These are phyloP conservation scores for Corythornis madagascariensis DNA, from an alignment of 2,113 vertebrate species.

Conservation along the genomic window DNA sequence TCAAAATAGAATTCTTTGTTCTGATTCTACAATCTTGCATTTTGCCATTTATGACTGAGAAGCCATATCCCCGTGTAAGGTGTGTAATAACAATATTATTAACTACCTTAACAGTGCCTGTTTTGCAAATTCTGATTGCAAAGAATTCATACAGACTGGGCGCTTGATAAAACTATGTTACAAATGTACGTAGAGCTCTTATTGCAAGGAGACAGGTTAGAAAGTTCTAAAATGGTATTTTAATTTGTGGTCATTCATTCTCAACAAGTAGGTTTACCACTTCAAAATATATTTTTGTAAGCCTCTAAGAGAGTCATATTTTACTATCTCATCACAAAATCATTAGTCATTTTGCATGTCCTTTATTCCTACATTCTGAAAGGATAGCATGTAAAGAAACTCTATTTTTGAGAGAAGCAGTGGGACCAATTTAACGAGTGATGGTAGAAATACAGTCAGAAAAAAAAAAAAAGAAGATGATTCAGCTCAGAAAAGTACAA, in stretches of 20 bases:
- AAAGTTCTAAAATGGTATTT: neutral
- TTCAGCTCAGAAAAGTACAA: neutral
- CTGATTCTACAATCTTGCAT: neutral
- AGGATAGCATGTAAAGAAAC: neutral
- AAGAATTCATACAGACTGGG: neutral
- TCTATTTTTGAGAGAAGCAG: neutral
- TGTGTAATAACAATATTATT: neutral
- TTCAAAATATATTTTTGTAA: neutral
- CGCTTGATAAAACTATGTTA: neutral
- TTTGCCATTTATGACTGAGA: neutral
- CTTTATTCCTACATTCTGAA: neutral
- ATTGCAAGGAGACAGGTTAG: neutral
- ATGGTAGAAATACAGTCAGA: neutral
- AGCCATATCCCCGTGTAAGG: neutral
- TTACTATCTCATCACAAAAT: neutral
- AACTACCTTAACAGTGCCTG: neutral
- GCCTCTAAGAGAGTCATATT: neutral
- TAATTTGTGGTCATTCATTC: neutral
- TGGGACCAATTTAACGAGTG: conserved; percentile 36
- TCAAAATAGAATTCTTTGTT: neutral
- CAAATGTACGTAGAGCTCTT: neutral
- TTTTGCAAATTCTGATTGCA: neutral
- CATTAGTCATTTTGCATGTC: neutral
- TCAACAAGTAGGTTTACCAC: neutral
- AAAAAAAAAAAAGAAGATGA: neutral